Evolutionary conservation across 1,140 invertebrate species (phyloP), one percentile per base, ranked within the genome.

Genomic region (Orius laevigatus): DNA sequence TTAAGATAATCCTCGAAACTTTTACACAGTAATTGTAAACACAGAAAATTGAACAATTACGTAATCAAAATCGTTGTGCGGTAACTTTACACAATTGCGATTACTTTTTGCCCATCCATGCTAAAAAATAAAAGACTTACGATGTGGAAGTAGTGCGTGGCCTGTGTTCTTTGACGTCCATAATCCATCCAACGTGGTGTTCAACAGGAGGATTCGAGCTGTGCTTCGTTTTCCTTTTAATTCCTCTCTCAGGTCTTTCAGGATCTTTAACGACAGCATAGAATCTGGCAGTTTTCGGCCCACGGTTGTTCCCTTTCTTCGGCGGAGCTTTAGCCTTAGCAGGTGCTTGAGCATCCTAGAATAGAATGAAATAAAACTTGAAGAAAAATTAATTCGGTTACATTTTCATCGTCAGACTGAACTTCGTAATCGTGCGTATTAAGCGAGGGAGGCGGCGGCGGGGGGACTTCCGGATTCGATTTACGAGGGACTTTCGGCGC

Each of bases 131-230:
- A 48, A 55, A 44, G 20, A 62, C 56, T 58, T 61, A 78, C 74
- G 75, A 74, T 6, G 78, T 72, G 50, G 84, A 86, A 50, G 78
- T 78, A 15, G 80, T 87, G 50, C 80, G 66, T 8, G 74, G 73
- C 14, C 81, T 66, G 63, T 90, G 85, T 60, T 88, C 85, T 57
- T 80, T 77, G 4, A 79, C 75, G 63, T 93, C 91, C 73, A 94
- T 81, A 52, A 98, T 81, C 94, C 94, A 98, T 16, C 94, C 95
- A 34, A 98, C 88, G 61, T 96, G 91, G 60, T 88, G 81, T 62
- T 96, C 94, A 36, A 90, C 74, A 0, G 88, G 87, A 40, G 90
- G 89, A 71, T 95, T 92, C 55, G 77, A 80, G 53, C 84, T 90
- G 63, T 95, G 87, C 31, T 84, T 71, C 3, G 89, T 93, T 70